Percentiles rank a stretch among this genome's conserved stretches.
Conservation (phyloP, 2,113 vertebrate species). For the Chunga burmeisteri region DNA sequence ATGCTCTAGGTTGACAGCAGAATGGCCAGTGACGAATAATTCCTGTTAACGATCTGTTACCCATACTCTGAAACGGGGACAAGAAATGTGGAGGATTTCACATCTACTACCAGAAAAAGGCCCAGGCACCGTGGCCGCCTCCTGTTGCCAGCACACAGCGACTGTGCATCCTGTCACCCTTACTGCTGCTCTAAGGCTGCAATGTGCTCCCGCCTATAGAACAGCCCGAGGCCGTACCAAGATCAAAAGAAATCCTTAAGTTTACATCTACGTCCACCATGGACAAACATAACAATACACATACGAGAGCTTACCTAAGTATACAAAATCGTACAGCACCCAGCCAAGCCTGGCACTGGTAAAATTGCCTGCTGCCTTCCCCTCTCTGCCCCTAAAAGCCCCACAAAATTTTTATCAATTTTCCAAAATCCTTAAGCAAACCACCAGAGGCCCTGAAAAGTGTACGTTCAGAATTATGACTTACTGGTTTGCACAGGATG, state of each 20-base stretch:
- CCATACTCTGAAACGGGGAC: background rate
- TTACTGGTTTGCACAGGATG: background rate
- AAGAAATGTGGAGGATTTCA: background rate
- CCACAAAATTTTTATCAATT: background rate
- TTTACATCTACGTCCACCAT: background rate
- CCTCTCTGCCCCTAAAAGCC: background rate
- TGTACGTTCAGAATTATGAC: background rate
- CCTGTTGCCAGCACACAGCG: background rate
- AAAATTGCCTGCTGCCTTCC: background rate
- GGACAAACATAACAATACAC: background rate
- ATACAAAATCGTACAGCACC: background rate
- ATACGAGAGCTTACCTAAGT: background rate
- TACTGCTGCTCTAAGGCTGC: background rate
- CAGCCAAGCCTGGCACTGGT: background rate
- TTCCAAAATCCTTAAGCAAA: background rate
- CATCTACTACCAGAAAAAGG: background rate
- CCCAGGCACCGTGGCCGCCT: accelerated
- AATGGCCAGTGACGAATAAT: background rate
- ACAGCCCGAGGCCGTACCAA: background rate
- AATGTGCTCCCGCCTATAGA: background rate
- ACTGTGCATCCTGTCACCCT: background rate
- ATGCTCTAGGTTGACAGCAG: background rate
- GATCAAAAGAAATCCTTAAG: background rate
- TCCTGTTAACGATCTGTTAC: background rate
- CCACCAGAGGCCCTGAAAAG: background rate